Conservation (phyloP, 2,113 vertebrate genomes). For the Ahaetulla prasina region DNA sequence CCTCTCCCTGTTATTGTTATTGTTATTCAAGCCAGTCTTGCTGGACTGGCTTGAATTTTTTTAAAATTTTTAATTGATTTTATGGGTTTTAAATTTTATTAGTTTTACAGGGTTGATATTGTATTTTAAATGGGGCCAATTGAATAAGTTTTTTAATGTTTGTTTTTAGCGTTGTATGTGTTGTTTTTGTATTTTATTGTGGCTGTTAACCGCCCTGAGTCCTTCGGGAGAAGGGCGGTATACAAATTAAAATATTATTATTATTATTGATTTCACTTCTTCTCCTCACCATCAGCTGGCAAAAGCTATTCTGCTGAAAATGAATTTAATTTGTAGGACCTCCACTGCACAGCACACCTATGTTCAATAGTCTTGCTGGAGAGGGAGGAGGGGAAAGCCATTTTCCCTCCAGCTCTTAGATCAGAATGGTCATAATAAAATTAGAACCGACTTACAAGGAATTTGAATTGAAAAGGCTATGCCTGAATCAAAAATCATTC, state of each 20-base stretch:
- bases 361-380: neutral
- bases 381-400: neutral
- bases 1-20: neutral
- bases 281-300: neutral
- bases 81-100: no score
- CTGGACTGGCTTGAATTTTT: no score
- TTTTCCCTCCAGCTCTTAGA: neutral
- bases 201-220: no score
- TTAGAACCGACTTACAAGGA: neutral
- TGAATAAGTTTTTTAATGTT: no score
- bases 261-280: neutral
- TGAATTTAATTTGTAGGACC: neutral
- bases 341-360: neutral
- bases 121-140: no score
- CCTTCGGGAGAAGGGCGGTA: no score
- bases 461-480: neutral
- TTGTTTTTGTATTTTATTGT: no score
- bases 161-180: no score
- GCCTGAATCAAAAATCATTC: neutral
- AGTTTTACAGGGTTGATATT: no score
- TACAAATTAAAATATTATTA: no score
- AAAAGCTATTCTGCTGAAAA: neutral
- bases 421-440: neutral
- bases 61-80: no score
- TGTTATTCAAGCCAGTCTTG: no score